Base-by-base conservation (phyloP, 2,797 vertebrate species). In the Anabas testudineus region DNA sequence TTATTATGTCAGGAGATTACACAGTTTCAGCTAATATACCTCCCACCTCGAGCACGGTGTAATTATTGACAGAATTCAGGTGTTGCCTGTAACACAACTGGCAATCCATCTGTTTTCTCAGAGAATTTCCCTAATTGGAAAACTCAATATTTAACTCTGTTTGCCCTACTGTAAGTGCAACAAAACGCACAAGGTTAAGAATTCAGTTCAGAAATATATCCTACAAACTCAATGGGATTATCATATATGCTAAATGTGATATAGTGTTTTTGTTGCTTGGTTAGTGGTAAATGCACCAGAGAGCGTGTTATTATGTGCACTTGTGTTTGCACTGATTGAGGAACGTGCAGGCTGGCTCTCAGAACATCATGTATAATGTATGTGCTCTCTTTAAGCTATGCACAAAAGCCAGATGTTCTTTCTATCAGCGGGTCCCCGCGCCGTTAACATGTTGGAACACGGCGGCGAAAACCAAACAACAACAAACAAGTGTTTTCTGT, bases 351-450 rank as follows among this genome's bases (percentile, higher is more conserved):
- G 63, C 81, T 72, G 86, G 67, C 71, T 87, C 83, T 91, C 89
- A 93, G 86, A 87, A 71, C 74, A 61, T 92, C 91, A 95, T 95
- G 84, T 94, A 94, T 95, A 91, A 94, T 94, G 91, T 84, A 95
- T 93, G 84, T 78, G 83, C 45, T 72, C 80, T 90, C 84, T 87
- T 92, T 93, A 90, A 93, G 90, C 85, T 91, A 90, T 92, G 91
- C 92, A 92, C 88, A 90, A 93, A 92, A 93, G 91, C 91, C 93
- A 94, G 93, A 92, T 94, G 93, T 94, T 94, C 88, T 43, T 76
- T 88, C 88, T 70, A 86, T 90, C 81, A 79, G 77, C 55, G 68
- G 74, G 82, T 88, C 85, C 81, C 81, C 12, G 63, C 12, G 71
- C 87, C 85, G 86, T 79, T 89, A 92, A 91, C 91, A 90, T 82